Evolutionary conservation across 2,113 vertebrate species (phyloP).

Genomic region (Aphyosemion australe): DNA sequence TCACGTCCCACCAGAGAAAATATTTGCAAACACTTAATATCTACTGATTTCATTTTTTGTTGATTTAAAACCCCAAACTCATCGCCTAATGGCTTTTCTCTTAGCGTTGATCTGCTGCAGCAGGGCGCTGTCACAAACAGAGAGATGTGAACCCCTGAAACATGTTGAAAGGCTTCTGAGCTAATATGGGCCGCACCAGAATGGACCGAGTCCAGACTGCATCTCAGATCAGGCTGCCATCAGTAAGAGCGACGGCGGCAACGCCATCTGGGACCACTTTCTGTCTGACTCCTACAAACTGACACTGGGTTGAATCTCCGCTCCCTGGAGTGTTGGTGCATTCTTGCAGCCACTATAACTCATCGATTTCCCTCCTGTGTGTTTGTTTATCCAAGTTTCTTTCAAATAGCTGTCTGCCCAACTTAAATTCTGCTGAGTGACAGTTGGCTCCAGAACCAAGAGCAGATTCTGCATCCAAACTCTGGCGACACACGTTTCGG

Average conservation of each 20-base stretch:
- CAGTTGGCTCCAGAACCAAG: slow-evolving; percentile 37
- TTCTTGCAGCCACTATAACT: slow-evolving; percentile 27
- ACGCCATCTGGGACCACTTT: slow-evolving; percentile 41
- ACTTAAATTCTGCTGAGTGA: slow-evolving; percentile 30
- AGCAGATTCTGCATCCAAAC: slow-evolving; percentile 21
- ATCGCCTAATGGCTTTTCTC: slow-evolving; percentile 1
- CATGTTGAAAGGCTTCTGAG: slow-evolving; percentile 47
- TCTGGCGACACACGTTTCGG: slow-evolving; percentile 38
- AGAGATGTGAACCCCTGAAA: slow-evolving; percentile 35
- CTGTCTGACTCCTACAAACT: slow-evolving; percentile 36
- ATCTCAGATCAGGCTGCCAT: slow-evolving; percentile 48
- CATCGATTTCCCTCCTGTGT: slow-evolving; percentile 20
- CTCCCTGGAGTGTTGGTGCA: slow-evolving; percentile 14
- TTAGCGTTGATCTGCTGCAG: neutral
- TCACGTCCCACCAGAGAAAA: neutral
- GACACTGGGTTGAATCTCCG: slow-evolving; percentile 20
- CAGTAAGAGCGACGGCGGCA: slow-evolving; percentile 26
- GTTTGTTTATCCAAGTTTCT: slow-evolving; percentile 28
- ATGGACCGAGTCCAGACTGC: slow-evolving; percentile 42
- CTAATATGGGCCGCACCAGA: slow-evolving; percentile 36
- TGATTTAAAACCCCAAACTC: slow-evolving; percentile 11
- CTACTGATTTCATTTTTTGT: neutral
- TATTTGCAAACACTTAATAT: neutral
- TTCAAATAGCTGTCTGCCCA: slow-evolving; percentile 20
- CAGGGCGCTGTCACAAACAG: slow-evolving; percentile 30